Base-by-base conservation (phyloP, 2,888 invertebrate genomes). In the Sphecodes monilicornis region DNA sequence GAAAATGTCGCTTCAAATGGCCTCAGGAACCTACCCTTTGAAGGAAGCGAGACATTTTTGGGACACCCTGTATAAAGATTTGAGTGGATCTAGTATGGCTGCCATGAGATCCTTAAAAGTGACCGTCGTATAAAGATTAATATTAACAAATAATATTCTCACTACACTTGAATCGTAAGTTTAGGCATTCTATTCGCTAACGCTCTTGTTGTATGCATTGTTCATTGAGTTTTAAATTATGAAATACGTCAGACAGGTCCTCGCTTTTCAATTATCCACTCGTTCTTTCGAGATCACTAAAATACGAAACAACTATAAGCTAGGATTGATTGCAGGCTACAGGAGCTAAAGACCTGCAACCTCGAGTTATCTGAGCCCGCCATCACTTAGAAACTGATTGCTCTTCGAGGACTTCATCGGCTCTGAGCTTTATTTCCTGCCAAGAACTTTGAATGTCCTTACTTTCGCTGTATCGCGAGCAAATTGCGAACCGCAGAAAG, bases 401-500 rank as follows among this genome's bases (percentile, higher is more conserved):
- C 79, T 95, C 95, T 4, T 93, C 94, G 64, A 97, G 95, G 36
- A 97, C 94, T 92, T 97, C 97, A 91, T 97, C 96, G 36, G 98
- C 97, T 26, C 97, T 96, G 75, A 96, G 96, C 89, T 96, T 96
- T 3, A 99, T 96, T 94, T 99, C 99, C 43, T 97, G 96, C 98
- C 98, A 99, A 0, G 98, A 97, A 90, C 96, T 96, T 60, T 97
- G 96, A 90, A 99, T 97, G 92, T 99, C 99, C 81, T 96, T 96
- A 39, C 97, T 96, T 93, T 97, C 97, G 3, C 97, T 97, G 92
- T 96, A 97, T 80, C 98, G 96, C 0, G 99, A 98, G 93, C 99
- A 99, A 85, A 99, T 96, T 0, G 98, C 98, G 94, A 99, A 96
- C 82, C 99, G 96, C 72, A 99, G 95, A 95, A 99, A 98, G 94